These are phyloP conservation scores for Petrophora chlorosata DNA, from an alignment of 2,888 invertebrate species.

Conservation along the genomic window DNA sequence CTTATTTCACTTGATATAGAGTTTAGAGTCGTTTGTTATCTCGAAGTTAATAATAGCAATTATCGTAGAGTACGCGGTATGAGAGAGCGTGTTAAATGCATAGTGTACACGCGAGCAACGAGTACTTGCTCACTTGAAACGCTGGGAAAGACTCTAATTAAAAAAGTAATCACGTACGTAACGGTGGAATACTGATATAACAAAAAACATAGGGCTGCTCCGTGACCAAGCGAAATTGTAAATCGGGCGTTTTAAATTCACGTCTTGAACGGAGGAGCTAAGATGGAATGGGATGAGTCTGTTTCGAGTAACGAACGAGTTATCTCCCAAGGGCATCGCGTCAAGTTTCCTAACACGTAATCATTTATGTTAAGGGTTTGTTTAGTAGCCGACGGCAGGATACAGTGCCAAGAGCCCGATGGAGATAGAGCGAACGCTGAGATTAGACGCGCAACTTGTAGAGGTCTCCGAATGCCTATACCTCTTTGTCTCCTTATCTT, in stretches of 20 bases:
- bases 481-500: constrained; percentile 39
- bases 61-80: constrained; percentile 49
- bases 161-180: constrained; percentile 53
- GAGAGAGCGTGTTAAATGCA: constrained; percentile 56
- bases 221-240: constrained; percentile 48
- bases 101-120: constrained; percentile 53
- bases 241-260: constrained; percentile 58
- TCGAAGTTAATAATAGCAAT: constrained; percentile 53
- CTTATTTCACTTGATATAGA: constrained; percentile 30
- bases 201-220: constrained; percentile 41
- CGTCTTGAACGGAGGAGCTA: constrained; percentile 47
- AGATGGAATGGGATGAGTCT: constrained; percentile 49
- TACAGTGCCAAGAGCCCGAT: constrained; percentile 30
- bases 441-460: constrained; percentile 35
- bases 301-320: constrained; percentile 53
- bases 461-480: constrained; percentile 33
- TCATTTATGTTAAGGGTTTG: constrained; percentile 50
- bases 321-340: constrained; percentile 56
- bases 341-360: constrained; percentile 52
- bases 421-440: constrained; percentile 28
- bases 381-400: constrained; percentile 31
- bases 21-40: constrained; percentile 35
- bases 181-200: constrained; percentile 42
- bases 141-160: constrained; percentile 51
- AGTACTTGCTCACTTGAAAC: constrained; percentile 38